Base-by-base conservation (phyloP, 2,888 invertebrate species). In the Xylophagus ater region DNA sequence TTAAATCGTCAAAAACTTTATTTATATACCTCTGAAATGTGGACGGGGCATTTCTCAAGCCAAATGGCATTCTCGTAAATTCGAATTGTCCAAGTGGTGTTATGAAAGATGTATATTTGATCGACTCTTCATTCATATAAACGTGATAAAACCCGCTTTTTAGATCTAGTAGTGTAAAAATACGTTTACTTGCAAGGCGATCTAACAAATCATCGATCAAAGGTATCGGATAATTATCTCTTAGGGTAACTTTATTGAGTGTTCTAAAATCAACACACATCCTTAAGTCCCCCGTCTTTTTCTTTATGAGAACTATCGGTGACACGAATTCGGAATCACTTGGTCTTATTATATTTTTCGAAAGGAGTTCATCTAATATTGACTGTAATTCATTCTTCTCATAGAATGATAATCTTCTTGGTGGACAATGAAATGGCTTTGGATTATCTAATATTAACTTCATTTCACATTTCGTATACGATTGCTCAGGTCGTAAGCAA, bases 51-150 rank as follows among this genome's bases (percentile, higher is more conserved):
- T 40, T 40, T 13, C 29, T 37, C 7, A 43, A 36, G 0, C 37
- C 46, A 24, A 46, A 47, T n/a, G 46, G 47, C 47, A 49, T 41
- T 20, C 24, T 32, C 3, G 34, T 12, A 14, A 29, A 46, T 21
- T 44, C 44, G 36, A 24, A 46, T 18, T 49, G 46, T 13, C 47
- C 43, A 25, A 43, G 18, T 12, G 46, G 43, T 3, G 49, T 49
- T 4, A 49, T 44, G 29, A 47, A 49, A 7, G 44, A 37, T 2
- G 46, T 48, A 28, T 35, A 49, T 34, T 43, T 40, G n/a, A 42
- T 42, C 4, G 46, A 46, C 2, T 47, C 40, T 9, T 40, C 37
- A 2, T 40, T 34, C 17, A 47, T 35, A 1, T 12, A 25, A 2
- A 48, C 32, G 13, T 48, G 48, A 33, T 45, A 31, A 25, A 47